These are phyloP conservation scores for Athalia cordata DNA, from an alignment of 2,888 invertebrate species.

Conservation along the genomic window DNA sequence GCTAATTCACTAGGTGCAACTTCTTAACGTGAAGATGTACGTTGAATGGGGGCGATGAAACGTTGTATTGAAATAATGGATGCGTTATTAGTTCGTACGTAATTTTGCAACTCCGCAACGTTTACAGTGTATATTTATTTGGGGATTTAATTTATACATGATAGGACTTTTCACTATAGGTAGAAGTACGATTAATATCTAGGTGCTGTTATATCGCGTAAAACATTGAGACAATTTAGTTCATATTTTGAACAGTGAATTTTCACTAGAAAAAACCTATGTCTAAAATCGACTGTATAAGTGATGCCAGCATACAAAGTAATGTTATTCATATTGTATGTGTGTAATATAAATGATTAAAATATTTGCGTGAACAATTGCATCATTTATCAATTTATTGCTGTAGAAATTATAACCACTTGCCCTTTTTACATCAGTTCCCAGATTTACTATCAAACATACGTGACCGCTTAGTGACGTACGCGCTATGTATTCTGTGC, in stretches of 20 bases:
- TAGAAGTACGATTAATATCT: constrained; percentile 25
- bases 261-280: not conserved
- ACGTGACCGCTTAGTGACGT: no score
- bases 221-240: not conserved
- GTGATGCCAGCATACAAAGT: constrained; percentile 26
- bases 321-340: constrained; percentile 61
- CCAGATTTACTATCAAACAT: no score
- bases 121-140: constrained; percentile 15
- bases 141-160: constrained; percentile 5
- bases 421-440: no score
- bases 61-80: not conserved
- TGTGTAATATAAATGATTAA: constrained; percentile 65
- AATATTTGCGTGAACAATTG: constrained; percentile 50
- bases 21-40: not conserved
- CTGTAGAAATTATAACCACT: no score
- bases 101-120: not conserved
- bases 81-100: not conserved
- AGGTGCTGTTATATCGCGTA: constrained; percentile 47
- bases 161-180: constrained; percentile 6
- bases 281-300: constrained; percentile 33
- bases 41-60: not conserved
- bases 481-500: no score
- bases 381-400: constrained; percentile 48
- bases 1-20: not conserved
- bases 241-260: not conserved